Percentiles rank a stretch among this genome's conserved stretches.
phyloP scores from a whole-genome alignment of 2,797 vertebrate genomes.

The Eulemur mongoz region DNA sequence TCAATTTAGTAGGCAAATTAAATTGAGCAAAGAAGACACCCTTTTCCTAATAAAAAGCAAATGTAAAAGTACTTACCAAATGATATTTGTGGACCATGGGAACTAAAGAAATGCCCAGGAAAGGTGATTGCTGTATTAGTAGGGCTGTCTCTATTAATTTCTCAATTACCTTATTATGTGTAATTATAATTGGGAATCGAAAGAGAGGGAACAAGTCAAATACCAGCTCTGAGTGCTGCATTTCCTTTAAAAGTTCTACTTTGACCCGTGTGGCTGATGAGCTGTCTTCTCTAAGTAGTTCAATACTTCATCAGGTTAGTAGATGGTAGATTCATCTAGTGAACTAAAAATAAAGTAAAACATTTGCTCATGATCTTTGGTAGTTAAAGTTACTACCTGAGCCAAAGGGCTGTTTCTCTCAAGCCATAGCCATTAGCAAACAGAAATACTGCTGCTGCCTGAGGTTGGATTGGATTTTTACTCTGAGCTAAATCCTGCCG shows the following conservation, averaged over 20 bases:
- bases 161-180: neutral
- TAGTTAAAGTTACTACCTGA: neutral
- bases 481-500: neutral
- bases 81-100: neutral
- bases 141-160: neutral
- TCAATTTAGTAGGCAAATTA: conserved; percentile 14
- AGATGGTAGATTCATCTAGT: neutral
- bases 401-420: neutral
- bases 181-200: neutral
- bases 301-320: neutral
- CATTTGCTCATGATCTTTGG: neutral
- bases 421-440: neutral
- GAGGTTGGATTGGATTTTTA: neutral
- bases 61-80: neutral
- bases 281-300: conserved; percentile 14
- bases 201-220: neutral
- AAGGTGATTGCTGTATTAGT: neutral
- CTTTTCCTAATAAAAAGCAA: neutral
- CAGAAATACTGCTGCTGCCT: neutral
- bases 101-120: neutral
- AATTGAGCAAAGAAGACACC: neutral
- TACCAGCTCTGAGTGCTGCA: neutral
- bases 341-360: conserved; percentile 33
- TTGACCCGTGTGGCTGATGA: neutral
- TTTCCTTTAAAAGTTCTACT: conserved; percentile 7